phyloP scores from a whole-genome alignment of 2,888 invertebrate species.

The Pollenia amentaria region DNA sequence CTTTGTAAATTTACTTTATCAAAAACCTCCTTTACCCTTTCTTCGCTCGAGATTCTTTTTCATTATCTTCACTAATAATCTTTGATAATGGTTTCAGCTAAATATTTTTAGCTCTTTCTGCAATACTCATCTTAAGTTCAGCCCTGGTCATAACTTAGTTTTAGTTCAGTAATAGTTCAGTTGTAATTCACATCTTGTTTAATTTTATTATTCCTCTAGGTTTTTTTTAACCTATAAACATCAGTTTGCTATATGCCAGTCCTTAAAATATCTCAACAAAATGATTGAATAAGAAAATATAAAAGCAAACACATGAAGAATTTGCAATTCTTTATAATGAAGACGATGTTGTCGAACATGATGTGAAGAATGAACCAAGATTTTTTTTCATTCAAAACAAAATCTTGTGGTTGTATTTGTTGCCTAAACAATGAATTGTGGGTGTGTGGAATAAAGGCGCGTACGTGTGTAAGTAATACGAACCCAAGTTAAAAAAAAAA shows the following conservation, averaged over 20 bases:
- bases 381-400: slow-evolving; percentile 22
- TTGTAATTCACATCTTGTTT: too few species aligned
- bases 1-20: too few species aligned
- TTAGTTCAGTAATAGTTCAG: not conserved
- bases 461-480: slow-evolving; percentile 66
- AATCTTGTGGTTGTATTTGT: slow-evolving; percentile 13
- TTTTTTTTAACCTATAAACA: too few species aligned
- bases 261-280: not conserved
- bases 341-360: slow-evolving; percentile 26
- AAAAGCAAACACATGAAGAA: not conserved
- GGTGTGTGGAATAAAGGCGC: slow-evolving; percentile 22
- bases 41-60: too few species aligned
- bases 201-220: too few species aligned
- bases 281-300: not conserved
- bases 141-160: too few species aligned
- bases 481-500: slow-evolving; percentile 1
- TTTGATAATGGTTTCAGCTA: too few species aligned
- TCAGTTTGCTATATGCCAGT: not conserved
- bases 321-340: slow-evolving; percentile 30
- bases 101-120: too few species aligned
- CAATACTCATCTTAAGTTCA: too few species aligned
- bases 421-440: not conserved
- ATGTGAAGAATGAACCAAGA: not conserved
- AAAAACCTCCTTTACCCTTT: too few species aligned
- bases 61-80: too few species aligned